phyloP scores from a whole-genome alignment of 1,140 invertebrate species.

The Lordiphosa clarofinis region DNA sequence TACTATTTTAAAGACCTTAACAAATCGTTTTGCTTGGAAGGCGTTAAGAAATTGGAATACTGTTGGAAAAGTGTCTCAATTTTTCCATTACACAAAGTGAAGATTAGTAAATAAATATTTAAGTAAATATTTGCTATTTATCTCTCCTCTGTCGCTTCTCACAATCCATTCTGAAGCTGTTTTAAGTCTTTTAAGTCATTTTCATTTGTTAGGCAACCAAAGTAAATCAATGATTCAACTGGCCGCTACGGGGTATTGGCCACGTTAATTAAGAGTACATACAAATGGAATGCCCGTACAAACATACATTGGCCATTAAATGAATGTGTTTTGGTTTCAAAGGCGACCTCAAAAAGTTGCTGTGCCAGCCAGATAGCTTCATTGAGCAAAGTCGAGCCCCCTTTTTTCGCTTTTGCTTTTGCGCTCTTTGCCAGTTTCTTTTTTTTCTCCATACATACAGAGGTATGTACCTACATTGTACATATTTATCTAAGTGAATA shows the following conservation, averaged over 20 bases:
- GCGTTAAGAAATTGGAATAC: too few relatives aligned
- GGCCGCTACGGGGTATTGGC: slow-evolving; percentile 23
- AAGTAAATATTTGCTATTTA: too few relatives aligned
- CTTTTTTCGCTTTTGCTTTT: slow-evolving; percentile 38
- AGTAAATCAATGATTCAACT: slow-evolving; percentile 25
- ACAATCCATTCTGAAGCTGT: too few relatives aligned
- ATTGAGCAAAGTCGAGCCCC: slow-evolving; percentile 43
- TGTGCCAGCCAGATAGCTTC: slow-evolving; percentile 11
- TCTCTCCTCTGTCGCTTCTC: neutral
- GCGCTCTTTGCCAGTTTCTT: slow-evolving; percentile 15
- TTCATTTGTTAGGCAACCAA: slow-evolving; percentile 26
- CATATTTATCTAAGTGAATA: slow-evolving; percentile 13
- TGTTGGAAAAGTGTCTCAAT: too few relatives aligned
- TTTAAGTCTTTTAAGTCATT: slow-evolving; percentile 6
- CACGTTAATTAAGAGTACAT: slow-evolving; percentile 33
- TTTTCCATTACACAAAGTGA: too few relatives aligned
- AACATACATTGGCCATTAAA: neutral
- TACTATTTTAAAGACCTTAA: too few relatives aligned
- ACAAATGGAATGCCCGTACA: slow-evolving; percentile 17
- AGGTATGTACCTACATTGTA: slow-evolving; percentile 2
- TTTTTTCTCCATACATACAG: slow-evolving; percentile 8
- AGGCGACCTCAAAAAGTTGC: slow-evolving; percentile 33
- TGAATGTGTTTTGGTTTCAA: slow-evolving; percentile 3
- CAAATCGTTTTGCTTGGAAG: too few relatives aligned
- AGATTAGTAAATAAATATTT: too few relatives aligned